Percentiles rank a stretch among this genome's conserved stretches.
Conservation (phyloP, 30 jellyfish, hydroid and myxozoan species). For the Aurelia sp. region DNA sequence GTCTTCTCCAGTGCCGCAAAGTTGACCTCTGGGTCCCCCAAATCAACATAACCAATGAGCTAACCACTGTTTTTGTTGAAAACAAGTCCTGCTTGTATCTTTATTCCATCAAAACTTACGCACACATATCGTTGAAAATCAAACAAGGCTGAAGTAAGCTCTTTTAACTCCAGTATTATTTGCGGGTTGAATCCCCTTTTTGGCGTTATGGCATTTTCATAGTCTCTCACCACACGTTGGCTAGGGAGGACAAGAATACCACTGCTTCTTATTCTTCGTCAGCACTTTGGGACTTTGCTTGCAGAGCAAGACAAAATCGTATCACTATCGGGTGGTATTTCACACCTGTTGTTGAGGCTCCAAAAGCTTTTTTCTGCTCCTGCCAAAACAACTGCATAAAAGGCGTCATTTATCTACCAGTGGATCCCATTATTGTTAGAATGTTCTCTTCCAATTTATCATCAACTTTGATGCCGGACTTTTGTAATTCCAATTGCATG, state of each 20-base stretch:
- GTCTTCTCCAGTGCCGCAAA: conserved; percentile 31
- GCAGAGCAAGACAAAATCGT: conserved; percentile 19
- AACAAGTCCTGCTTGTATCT: conserved; percentile 38
- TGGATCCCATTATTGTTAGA: neutral
- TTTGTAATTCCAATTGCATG: neutral
- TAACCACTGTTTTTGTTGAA: conserved; percentile 15
- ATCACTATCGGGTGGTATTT: conserved; percentile 3
- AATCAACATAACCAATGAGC: conserved; percentile 55
- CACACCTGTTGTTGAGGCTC: conserved; percentile 4
- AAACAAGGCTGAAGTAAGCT: neutral
- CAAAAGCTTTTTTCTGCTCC: conserved; percentile 9
- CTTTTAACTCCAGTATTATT: neutral
- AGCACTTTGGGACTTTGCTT: conserved; percentile 25
- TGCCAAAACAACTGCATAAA: conserved; percentile 40
- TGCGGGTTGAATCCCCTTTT: neutral
- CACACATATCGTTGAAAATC: conserved; percentile 5
- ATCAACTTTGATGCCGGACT: neutral
- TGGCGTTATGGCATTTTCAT: neutral
- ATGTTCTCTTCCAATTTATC: neutral
- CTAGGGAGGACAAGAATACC: neutral
- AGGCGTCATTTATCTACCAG: conserved; percentile 7
- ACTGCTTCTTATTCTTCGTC: neutral
- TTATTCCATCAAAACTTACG: conserved; percentile 23
- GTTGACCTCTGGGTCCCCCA: conserved; percentile 43
- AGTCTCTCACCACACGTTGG: neutral